A percentile compares a stretch with the other conserved stretches of the same genome.
Conservation (phyloP, 1,140 invertebrate genomes). For the Drosophila jambulina region DNA sequence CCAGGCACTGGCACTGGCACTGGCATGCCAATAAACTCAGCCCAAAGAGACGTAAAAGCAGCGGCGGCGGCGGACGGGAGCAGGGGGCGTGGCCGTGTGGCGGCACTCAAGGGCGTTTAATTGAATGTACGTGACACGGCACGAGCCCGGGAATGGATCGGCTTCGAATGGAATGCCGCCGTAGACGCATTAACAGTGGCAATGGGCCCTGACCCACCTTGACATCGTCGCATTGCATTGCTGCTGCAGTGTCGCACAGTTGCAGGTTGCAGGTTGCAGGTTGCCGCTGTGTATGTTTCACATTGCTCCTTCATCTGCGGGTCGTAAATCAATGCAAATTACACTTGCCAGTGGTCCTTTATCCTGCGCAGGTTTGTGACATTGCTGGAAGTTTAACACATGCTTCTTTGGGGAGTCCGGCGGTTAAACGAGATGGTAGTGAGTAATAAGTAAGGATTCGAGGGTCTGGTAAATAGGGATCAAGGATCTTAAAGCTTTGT, state of each 20-base stretch:
- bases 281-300: slow-evolving; percentile 19
- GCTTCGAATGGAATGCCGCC: slow-evolving; percentile 53
- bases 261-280: slow-evolving; percentile 38
- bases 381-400: slow-evolving; percentile 70
- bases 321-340: slow-evolving; percentile 80
- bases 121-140: slow-evolving; percentile 77
- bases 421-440: slow-evolving; percentile 9
- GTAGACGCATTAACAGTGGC: slow-evolving; percentile 78
- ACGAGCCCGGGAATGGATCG: slow-evolving; percentile 42
- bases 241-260: slow-evolving; percentile 37
- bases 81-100: slow-evolving; percentile 45
- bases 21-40: slow-evolving; percentile 72
- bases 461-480: neutral
- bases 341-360: slow-evolving; percentile 44
- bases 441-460: neutral
- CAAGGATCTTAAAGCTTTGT: neutral
- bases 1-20: slow-evolving; percentile 19
- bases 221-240: slow-evolving; percentile 61
- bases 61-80: neutral
- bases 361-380: slow-evolving; percentile 48
- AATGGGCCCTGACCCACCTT: slow-evolving; percentile 63
- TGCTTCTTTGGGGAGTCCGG: slow-evolving; percentile 25
- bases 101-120: slow-evolving; percentile 80
- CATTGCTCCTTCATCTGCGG: slow-evolving; percentile 32
- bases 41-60: slow-evolving; percentile 20